Base-by-base conservation (phyloP, 2,797 vertebrate species). In the Acipenser ruthenus region DNA sequence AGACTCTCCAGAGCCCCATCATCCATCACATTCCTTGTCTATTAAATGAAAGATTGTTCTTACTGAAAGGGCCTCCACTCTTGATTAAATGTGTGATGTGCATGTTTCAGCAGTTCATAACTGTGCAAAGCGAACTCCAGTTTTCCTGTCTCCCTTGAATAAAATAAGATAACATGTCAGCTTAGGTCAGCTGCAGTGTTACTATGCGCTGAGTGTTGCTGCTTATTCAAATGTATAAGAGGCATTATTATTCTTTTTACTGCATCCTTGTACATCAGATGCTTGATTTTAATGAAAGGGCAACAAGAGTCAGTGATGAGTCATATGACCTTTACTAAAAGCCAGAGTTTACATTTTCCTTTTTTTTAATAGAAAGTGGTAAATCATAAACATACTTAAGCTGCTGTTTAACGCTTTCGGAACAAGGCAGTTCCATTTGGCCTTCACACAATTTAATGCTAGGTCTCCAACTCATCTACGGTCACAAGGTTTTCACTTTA, bases 51-150 rank as follows among this genome's bases (percentile, higher is more conserved):
- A 69, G 73, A 77, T 65, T 68, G 58, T 59, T 77, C 67, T 72
- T 37, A 71, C 60, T 51, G 15, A 69, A 73, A 79, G 63, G 68
- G 13, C 59, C 66, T 74, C 63, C 67, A 55, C 47, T 81, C 64
- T 61, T 70, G 73, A 81, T 79, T 76, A 77, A 79, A 81, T 62
- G 11, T 65, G 68, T 75, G 77, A 80, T 65, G 49, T 64, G 65
- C 63, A 69, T 72, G 69, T 78, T 77, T 70, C 76, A 73, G 64
- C 6, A 68, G 65, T 49, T 70, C 70, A 63, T 71, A 69, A 69
- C 60, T 63, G 64, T 70, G 70, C 70, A 58, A 59, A 15, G 0
- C 64, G 64, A 73, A 37, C 0, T n/a, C 67, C 63, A 64, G 13
- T 1, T 71, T 71, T 68, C 51, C 8, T 66, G 4, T 55, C 53